Evolutionary conservation across 2,888 invertebrate species (phyloP).

Genomic region (Bombylius discolor): DNA sequence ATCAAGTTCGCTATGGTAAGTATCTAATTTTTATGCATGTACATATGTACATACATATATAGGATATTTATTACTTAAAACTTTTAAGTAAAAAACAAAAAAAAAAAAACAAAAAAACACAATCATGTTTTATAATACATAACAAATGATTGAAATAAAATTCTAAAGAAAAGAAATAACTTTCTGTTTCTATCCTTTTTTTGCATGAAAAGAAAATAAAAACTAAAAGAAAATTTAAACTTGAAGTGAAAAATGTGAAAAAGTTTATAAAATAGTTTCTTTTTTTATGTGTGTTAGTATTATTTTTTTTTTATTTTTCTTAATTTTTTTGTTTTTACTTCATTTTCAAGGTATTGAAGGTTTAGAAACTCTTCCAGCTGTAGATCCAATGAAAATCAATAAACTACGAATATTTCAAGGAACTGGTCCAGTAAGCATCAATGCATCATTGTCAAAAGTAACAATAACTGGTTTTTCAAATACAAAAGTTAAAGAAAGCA

Average conservation of each 20-base stretch:
- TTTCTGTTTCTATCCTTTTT: no score
- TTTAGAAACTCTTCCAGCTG: conserved; percentile 36
- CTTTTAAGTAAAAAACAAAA: no score
- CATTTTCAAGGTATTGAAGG: conserved; percentile 14
- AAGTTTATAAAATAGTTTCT: conserved; percentile 3
- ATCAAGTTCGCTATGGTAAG: conserved; percentile 34
- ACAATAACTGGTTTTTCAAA: conserved; percentile 49
- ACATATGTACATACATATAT: neutral
- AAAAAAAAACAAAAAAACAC: no score
- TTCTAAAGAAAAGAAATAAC: no score
- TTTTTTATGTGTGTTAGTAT: neutral
- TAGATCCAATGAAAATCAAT: conserved; percentile 50
- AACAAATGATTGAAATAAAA: no score
- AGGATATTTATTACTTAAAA: no score
- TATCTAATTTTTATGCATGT: conserved; percentile 35
- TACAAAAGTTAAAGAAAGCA: conserved; percentile 45
- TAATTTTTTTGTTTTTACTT: neutral
- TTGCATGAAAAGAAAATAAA: no score
- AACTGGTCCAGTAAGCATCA: conserved; percentile 52
- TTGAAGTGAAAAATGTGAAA: no score
- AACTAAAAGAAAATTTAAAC: no score
- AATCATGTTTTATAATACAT: no score
- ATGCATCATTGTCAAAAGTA: conserved; percentile 50
- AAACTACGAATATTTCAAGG: conserved; percentile 52
- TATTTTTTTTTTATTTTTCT: no score